phyloP scores from a whole-genome alignment of 2,113 vertebrate species.

The Gobio gobio region DNA sequence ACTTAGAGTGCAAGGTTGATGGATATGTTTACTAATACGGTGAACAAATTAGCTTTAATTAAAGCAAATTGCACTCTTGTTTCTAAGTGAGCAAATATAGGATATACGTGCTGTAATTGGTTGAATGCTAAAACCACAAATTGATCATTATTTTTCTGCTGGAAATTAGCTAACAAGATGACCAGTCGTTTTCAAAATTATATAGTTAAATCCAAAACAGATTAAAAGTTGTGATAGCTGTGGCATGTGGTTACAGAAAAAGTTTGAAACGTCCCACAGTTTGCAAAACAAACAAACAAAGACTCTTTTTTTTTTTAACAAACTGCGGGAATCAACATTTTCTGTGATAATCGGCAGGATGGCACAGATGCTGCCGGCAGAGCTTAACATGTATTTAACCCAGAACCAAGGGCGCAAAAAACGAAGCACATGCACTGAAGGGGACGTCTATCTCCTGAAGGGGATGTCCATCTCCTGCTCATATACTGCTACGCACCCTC shows the following conservation, averaged over 20 bases:
- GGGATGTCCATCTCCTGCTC: not conserved
- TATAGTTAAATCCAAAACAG: not conserved
- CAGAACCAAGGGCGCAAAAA: not conserved
- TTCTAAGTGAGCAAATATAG: slow-evolving; percentile 24
- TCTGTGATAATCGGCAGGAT: not conserved
- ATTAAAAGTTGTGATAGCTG: not conserved
- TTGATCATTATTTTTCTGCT: not conserved
- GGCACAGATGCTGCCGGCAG: not conserved
- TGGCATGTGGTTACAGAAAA: not conserved
- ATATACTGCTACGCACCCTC: not conserved
- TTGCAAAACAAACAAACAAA: not conserved
- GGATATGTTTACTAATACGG: slow-evolving; percentile 41
- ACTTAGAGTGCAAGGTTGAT: slow-evolving; percentile 26
- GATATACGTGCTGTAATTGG: not conserved
- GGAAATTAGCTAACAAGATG: not conserved
- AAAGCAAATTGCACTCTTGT: slow-evolving; percentile 34
- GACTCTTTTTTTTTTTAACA: not conserved
- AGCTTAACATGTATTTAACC: slow-evolving; percentile 11
- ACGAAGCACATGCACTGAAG: slow-evolving; percentile 3
- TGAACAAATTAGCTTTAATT: slow-evolving; percentile 54
- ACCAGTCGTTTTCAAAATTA: not conserved
- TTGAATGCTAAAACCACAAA: slow-evolving; percentile 3
- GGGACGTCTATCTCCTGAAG: too few relatives aligned
- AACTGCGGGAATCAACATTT: not conserved
- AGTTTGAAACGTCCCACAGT: not conserved